Evolutionary conservation across 2,113 vertebrate genomes (phyloP), one percentile per base, ranked within the genome.

Genomic region (Pavo muticus): DNA sequence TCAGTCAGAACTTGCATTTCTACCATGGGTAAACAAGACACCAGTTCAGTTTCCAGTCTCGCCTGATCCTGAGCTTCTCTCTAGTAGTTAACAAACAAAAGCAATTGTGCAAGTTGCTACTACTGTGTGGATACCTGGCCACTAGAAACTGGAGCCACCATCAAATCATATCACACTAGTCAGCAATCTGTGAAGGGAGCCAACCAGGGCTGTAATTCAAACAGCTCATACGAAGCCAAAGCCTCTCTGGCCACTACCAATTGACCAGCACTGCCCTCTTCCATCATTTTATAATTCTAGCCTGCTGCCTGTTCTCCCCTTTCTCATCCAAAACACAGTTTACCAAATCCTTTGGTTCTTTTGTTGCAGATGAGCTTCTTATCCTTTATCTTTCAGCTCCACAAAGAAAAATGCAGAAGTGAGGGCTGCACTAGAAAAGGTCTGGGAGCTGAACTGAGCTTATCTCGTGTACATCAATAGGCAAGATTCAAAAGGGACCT

Each of bases 401-500:
- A 95, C 71, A 90, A 93, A 93, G 81, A n/a, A 75, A 94, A 94
- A 94, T 5, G 52, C 24, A 93, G 25, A 95, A 86, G 72, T 54
- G 42, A 48, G 69, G 93, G 73, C 76, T 75, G 91, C 24, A 44
- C 76, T 93, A 94, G 63, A 95, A 94, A 54, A 82, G 71, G 69
- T 93, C 83, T 93, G 74, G 74, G 90, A 93, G 67, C 60, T 59
- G 77, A 96, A 80, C 87, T 74, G 91, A 95, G 87, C 89, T 92
- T 89, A 80, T 81, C 81, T 90, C 16, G 3, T 11, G 21, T 88
- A 88, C 32, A 45, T 76, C 76, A 84, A 40, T 11, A 77, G 85
- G 39, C 54, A 89, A 94, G 92, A 95, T 91, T 90, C 83, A 92
- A 97, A 96, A 82, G 27, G 23, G 76, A 92, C 88, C 25, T 45